Evolutionary conservation across 2,888 invertebrate genomes (phyloP).

Genomic region (Brachyptera risi): DNA sequence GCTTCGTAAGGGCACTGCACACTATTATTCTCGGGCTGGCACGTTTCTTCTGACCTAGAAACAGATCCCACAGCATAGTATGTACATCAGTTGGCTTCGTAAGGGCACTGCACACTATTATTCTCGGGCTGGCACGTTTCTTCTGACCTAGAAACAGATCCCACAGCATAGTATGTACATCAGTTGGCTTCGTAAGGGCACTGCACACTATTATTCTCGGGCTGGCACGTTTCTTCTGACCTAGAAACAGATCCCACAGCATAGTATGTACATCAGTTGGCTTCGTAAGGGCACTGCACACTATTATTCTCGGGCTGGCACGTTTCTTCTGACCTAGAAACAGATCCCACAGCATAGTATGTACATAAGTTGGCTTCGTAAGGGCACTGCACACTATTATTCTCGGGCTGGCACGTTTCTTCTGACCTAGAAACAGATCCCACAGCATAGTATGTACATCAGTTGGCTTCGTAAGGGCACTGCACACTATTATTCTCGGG

Average conservation of each 20-base stretch:
- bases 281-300: background rate
- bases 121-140: background rate
- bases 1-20: background rate
- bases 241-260: too few species aligned
- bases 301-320: background rate
- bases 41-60: background rate
- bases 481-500: background rate
- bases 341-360: too few species aligned
- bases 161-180: too few species aligned
- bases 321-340: background rate
- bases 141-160: background rate
- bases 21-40: background rate
- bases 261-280: too few species aligned
- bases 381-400: background rate
- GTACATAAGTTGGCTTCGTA: background rate
- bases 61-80: too few species aligned
- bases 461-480: background rate
- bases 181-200: background rate
- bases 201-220: background rate
- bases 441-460: too few species aligned
- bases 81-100: background rate
- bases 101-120: background rate
- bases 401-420: background rate
- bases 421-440: background rate
- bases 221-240: background rate